Percentiles rank a stretch among this genome's conserved stretches.
phyloP scores from a whole-genome alignment of 2,113 vertebrate species.

The Chlamydotis undulata region DNA sequence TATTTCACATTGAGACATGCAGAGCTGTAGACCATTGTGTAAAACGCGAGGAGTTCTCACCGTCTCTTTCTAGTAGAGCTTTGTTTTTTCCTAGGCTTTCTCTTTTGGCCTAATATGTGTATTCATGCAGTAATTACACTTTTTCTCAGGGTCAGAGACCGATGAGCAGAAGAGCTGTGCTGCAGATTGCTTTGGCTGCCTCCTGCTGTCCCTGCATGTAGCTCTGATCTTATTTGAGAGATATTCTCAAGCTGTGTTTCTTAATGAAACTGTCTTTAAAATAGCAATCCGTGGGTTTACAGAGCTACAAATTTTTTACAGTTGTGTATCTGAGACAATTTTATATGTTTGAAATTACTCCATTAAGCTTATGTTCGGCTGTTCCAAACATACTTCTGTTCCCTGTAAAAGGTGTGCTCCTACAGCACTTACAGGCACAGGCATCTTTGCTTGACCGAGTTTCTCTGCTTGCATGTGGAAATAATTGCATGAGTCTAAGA shows the following conservation, averaged over 20 bases:
- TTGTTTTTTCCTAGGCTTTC: not conserved
- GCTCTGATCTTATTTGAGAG: not conserved
- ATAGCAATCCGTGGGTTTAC: not conserved
- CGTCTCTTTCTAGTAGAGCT: not conserved
- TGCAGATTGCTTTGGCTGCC: slow-evolving; percentile 39
- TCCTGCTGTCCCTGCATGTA: not conserved
- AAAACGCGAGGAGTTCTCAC: not conserved
- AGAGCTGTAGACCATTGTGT: not conserved
- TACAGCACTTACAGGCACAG: not conserved
- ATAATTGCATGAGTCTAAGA: not conserved
- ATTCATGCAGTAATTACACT: not conserved
- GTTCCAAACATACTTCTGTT: not conserved
- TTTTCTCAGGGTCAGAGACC: not conserved
- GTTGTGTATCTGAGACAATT: not conserved
- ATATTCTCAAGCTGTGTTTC: slow-evolving; percentile 24
- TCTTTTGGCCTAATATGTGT: not conserved
- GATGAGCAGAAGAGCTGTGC: not conserved
- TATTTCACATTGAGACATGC: not conserved
- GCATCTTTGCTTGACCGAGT: not conserved
- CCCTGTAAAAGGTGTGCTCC: not conserved
- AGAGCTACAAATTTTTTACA: not conserved
- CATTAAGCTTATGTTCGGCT: not conserved
- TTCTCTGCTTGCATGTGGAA: not conserved
- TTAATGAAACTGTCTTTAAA: slow-evolving; percentile 33
- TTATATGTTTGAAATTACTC: not conserved